A percentile compares a stretch with the other conserved stretches of the same genome.
phyloP scores from a whole-genome alignment of 2,113 vertebrate genomes.

The Amblyopsis rosae region DNA sequence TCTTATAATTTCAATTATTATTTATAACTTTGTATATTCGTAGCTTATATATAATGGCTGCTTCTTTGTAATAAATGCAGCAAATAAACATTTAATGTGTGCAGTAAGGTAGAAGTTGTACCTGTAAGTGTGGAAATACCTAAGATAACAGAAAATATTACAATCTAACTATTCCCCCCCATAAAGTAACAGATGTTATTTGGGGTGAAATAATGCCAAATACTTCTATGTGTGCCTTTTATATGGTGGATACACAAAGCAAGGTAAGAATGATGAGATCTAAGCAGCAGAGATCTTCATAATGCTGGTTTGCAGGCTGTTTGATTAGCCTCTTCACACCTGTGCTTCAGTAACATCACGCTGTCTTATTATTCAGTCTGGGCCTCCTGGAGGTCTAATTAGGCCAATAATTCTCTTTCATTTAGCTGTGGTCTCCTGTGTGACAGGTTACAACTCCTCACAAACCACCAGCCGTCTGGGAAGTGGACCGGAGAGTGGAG shows the following conservation, averaged over 20 bases:
- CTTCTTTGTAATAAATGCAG: too few species aligned
- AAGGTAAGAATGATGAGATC: constrained; percentile 32
- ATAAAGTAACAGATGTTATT: constrained; percentile 19
- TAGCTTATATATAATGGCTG: too few species aligned
- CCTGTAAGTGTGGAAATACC: too few species aligned
- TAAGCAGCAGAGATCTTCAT: constrained; percentile 24
- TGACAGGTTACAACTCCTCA: constrained; percentile 8
- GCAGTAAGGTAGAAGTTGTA: too few species aligned
- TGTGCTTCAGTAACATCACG: constrained; percentile 43
- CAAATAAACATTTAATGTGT: too few species aligned
- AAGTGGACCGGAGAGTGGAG: constrained; percentile 10
- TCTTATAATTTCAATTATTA: too few species aligned
- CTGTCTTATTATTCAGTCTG: constrained; percentile 52
- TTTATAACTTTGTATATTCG: too few species aligned
- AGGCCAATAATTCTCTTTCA: constrained; percentile 50
- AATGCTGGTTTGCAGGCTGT: constrained; percentile 40
- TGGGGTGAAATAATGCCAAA: constrained; percentile 32
- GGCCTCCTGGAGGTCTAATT: constrained; percentile 59
- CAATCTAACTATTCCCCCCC: too few species aligned
- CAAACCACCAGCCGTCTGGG: constrained; percentile 22
- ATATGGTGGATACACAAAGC: constrained; percentile 3
- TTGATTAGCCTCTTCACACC: constrained; percentile 46
- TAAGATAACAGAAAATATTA: too few species aligned
- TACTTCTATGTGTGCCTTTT: constrained; percentile 20
- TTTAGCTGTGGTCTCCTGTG: constrained; percentile 27